phyloP scores from a whole-genome alignment of 2,888 invertebrate species.

The Dione vanillae region DNA sequence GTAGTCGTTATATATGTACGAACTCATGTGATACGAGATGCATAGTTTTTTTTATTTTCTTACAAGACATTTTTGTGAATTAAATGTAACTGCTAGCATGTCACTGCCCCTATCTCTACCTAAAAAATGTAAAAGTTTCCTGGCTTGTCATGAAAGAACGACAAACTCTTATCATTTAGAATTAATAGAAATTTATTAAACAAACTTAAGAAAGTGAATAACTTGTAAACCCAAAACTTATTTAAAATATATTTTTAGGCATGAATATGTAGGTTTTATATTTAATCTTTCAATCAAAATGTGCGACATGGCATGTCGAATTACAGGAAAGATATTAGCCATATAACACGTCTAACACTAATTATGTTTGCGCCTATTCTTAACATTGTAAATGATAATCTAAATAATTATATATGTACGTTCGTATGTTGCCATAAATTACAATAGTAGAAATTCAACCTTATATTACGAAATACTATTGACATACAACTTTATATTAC shows the following conservation, averaged over 20 bases:
- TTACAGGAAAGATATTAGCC: slow-evolving; percentile 17
- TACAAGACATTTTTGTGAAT: too few relatives aligned
- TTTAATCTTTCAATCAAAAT: slow-evolving; percentile 4
- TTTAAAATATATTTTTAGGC: not conserved
- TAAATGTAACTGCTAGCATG: not conserved
- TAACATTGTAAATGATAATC: slow-evolving; percentile 10
- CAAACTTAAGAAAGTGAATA: too few relatives aligned
- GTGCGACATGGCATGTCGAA: not conserved
- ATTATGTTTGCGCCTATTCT: slow-evolving; percentile 12
- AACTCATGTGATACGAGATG: too few relatives aligned
- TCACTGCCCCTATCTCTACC: not conserved
- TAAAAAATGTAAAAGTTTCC: not conserved
- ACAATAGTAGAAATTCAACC: not conserved
- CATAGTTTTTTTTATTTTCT: too few relatives aligned
- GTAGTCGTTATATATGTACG: too few relatives aligned
- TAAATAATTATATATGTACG: slow-evolving; percentile 8
- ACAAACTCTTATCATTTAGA: too few relatives aligned
- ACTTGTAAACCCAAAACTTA: not conserved
- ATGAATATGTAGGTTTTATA: not conserved
- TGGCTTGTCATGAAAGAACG: too few relatives aligned
- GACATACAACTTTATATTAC: too few relatives aligned
- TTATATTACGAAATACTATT: not conserved
- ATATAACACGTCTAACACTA: not conserved
- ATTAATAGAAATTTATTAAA: too few relatives aligned
- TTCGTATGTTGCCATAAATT: not conserved